A percentile compares a stretch with the other conserved stretches of the same genome.
These are phyloP conservation scores for Gymnobelideus leadbeateri DNA, from an alignment of 2,113 vertebrate genomes.

Conservation along the genomic window DNA sequence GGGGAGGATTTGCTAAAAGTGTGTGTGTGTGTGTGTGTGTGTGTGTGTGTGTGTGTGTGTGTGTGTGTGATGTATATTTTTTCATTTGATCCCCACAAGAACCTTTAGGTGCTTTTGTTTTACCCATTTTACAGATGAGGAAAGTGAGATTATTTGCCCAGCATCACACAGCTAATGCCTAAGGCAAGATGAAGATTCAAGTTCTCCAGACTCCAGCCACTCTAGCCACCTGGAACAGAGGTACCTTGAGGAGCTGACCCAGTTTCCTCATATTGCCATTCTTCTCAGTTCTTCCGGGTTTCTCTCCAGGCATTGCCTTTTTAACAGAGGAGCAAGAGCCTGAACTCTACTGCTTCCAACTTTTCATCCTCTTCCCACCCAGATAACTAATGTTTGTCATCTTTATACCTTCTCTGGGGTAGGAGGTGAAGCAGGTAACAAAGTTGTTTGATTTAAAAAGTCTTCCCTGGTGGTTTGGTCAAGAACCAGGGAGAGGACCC, in stretches of 20 bases:
- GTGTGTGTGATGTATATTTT: background rate
- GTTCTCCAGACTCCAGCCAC: too few species aligned
- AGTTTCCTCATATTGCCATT: background rate
- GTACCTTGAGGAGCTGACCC: too few species aligned
- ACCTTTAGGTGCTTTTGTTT: background rate
- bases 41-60: too few species aligned
- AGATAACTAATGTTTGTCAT: background rate
- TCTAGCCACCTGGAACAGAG: too few species aligned
- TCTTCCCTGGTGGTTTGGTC: background rate
- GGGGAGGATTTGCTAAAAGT: too few species aligned
- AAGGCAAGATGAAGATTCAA: too few species aligned
- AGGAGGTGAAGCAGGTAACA: constrained; percentile 24
- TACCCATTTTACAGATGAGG: too few species aligned
- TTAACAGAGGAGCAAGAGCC: background rate
- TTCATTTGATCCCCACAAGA: background rate
- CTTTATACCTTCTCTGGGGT: background rate
- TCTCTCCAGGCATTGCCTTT: background rate
- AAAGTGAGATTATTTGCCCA: background rate
- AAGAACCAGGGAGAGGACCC: background rate
- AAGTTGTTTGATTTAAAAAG: constrained; percentile 6
- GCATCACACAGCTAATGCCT: background rate
- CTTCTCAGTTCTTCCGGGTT: background rate
- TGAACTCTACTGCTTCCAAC: background rate
- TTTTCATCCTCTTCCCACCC: background rate
- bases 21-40: too few species aligned